Percentiles rank a stretch among this genome's conserved stretches.
Conservation (phyloP, 2,113 vertebrate species). For the Craseonycteris thonglongyai region DNA sequence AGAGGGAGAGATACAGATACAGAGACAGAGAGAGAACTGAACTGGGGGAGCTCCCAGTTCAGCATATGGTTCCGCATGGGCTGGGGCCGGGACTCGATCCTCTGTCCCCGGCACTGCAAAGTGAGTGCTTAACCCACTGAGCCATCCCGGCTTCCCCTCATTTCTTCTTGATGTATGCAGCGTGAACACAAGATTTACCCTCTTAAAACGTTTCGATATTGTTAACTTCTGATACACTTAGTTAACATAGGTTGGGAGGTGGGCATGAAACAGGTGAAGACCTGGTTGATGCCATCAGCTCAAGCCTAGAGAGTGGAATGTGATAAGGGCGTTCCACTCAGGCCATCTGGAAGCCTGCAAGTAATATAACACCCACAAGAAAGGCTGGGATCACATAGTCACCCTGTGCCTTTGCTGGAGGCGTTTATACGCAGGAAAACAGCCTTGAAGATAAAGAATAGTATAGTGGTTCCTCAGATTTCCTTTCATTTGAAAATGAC, state of each 20-base stretch:
- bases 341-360: rapidly evolving
- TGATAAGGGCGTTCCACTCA: neutral
- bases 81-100: too few relatives aligned
- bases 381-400: neutral
- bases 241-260: neutral
- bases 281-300: neutral
- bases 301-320: neutral
- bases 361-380: rapidly evolving
- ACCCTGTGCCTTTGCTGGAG: neutral
- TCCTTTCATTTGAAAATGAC: neutral
- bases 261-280: neutral
- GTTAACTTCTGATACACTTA: neutral
- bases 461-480: neutral
- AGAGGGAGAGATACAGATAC: too few relatives aligned
- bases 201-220: neutral
- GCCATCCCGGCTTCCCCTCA: too few relatives aligned
- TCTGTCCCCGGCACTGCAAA: too few relatives aligned
- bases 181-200: neutral
- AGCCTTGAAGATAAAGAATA: neutral
- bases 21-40: too few relatives aligned
- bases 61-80: too few relatives aligned
- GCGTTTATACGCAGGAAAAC: neutral
- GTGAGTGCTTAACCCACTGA: too few relatives aligned
- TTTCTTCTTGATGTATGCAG: too few relatives aligned
- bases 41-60: too few relatives aligned